phyloP scores from a whole-genome alignment of 2,113 vertebrate species.

The Agapornis roseicollis region DNA sequence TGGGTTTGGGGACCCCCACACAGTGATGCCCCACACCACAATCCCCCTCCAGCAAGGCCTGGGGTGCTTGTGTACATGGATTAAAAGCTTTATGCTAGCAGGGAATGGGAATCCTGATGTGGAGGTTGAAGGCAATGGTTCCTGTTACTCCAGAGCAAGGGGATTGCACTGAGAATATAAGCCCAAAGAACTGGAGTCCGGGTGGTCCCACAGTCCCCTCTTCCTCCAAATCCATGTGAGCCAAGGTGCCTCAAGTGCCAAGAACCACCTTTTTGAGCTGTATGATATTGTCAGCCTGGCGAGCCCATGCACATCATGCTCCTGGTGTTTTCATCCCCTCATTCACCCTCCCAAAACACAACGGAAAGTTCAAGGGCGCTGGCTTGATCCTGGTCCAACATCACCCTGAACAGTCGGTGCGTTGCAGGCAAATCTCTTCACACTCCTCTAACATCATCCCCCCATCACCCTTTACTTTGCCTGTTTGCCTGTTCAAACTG shows the following conservation, averaged over 20 bases:
- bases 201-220: neutral
- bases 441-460: neutral
- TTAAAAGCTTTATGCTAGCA: neutral
- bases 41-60: neutral
- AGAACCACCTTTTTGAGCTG: neutral
- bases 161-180: fast-evolving
- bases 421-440: neutral
- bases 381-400: neutral
- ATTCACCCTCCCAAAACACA: neutral
- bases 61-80: fast-evolving
- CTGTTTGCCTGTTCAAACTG: neutral
- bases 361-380: fast-evolving
- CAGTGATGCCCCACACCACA: neutral
- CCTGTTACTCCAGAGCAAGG: neutral
- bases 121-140: neutral
- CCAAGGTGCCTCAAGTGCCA: neutral
- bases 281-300: neutral
- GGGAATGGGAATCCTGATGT: neutral
- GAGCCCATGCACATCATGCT: neutral
- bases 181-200: neutral
- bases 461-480: neutral
- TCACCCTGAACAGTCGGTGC: too few relatives aligned
- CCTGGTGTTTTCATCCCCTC: neutral
- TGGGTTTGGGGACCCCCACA: neutral
- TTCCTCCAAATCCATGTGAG: fast-evolving